Percentiles rank a stretch among this genome's conserved stretches.
These are phyloP conservation scores for Microchirus variegatus DNA, from an alignment of 2,797 vertebrate species.

Conservation along the genomic window DNA sequence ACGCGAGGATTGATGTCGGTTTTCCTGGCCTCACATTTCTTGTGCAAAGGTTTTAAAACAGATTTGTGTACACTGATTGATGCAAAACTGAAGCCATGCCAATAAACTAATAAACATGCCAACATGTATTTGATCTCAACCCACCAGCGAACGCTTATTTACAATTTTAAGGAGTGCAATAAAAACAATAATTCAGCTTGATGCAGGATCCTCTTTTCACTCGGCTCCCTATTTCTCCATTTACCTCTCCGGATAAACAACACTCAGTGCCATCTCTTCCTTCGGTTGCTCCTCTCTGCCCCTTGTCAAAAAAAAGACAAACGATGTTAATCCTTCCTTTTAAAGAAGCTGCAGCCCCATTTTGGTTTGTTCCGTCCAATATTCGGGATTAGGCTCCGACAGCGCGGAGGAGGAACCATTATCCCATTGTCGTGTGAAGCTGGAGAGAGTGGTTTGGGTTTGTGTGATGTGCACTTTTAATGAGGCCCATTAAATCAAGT, in stretches of 20 bases:
- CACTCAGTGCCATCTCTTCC: conserved; percentile 46
- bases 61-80: conserved; percentile 27
- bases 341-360: conserved; percentile 50
- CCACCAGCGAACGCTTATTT: conserved; percentile 23
- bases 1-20: neutral
- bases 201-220: conserved; percentile 46
- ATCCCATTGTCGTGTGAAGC: conserved; percentile 72
- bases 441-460: conserved; percentile 60
- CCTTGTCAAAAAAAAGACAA: conserved; percentile 70
- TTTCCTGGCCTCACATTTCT: neutral
- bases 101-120: conserved; percentile 21
- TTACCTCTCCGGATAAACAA: conserved; percentile 55
- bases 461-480: conserved; percentile 85
- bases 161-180: conserved; percentile 22
- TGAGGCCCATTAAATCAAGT: conserved; percentile 85
- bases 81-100: conserved; percentile 26
- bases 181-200: conserved; percentile 38
- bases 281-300: conserved; percentile 51
- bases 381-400: conserved; percentile 71
- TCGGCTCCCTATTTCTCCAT: conserved; percentile 47
- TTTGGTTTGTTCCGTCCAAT: conserved; percentile 59
- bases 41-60: neutral
- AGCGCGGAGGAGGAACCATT: conserved; percentile 66
- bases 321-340: conserved; percentile 66
- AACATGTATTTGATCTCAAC: conserved; percentile 19